Evolutionary conservation across 1,140 invertebrate species (phyloP), one percentile per base, ranked within the genome.

Genomic region (Caenorhabditis briggsae): DNA sequence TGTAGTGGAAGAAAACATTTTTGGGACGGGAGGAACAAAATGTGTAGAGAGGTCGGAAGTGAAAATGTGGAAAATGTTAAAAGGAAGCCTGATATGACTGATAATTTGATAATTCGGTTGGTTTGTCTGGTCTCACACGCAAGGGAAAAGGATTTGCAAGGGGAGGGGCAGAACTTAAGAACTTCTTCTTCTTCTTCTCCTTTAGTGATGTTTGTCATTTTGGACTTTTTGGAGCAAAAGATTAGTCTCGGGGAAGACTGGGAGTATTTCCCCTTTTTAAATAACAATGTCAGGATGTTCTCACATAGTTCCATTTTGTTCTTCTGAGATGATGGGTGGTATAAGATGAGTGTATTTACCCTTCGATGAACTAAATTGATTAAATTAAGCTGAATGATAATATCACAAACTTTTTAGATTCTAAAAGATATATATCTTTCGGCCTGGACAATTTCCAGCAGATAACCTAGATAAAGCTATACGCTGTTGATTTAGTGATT

Each of bases 91-190:
- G 33, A 78, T 78, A 78, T 50, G 70, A 46, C 18, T 78, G 70
- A 78, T 78, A 78, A 78, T 78, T 78, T 78, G 70, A 78, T 78
- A 78, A 78, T 78, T 78, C 70, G 70, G 70, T 78, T 78, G 70
- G 70, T 78, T 78, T 78, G 70, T 78, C 70, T 78, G 70, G 25
- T 78, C 64, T 70, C 33, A 70, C 8, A 43, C 59, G 59, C 12
- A 12, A 46, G 16, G 41, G 8, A 59, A 20, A 70, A n/a, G 41
- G 64, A 70, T 70, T 70, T 70, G 64, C 33, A 65, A 46, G 33
- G 41, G 64, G 64, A 46, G 64, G 33, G 23, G 64, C 64, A 46
- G 64, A 70, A 70, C 41, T 70, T 43, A 70, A 46, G 64, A 70
- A 70, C 64, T 70, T 23, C 64, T 33, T 33, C 33, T 33, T 33